These are phyloP conservation scores for Sesia apiformis DNA, from an alignment of 2,888 invertebrate species.

Conservation along the genomic window DNA sequence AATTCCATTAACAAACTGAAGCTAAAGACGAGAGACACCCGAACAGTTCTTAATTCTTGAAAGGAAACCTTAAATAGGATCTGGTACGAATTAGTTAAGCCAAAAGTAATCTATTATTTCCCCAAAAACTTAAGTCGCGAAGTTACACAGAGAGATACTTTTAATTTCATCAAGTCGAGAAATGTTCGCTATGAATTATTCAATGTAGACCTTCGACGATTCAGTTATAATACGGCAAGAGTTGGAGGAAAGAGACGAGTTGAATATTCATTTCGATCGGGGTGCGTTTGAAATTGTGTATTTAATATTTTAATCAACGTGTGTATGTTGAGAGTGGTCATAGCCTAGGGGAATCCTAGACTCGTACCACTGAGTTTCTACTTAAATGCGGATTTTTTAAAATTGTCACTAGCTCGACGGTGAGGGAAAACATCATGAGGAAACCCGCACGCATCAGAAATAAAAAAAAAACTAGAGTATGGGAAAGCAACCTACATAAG, in stretches of 20 bases:
- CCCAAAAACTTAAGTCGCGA: slow-evolving; percentile 9
- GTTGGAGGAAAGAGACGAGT: background rate
- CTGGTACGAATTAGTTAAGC: slow-evolving; percentile 11
- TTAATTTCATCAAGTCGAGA: slow-evolving; percentile 3
- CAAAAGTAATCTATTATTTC: slow-evolving; percentile 19
- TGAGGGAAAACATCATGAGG: no score
- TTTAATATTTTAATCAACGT: background rate
- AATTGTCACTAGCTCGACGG: no score
- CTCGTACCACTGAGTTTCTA: no score
- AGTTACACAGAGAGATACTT: slow-evolving; percentile 1
- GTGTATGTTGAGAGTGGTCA: no score
- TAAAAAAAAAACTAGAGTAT: no score
- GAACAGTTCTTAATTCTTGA: background rate
- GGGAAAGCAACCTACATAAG: no score
- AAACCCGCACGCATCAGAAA: no score
- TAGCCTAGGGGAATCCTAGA: no score
- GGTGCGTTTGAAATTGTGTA: background rate
- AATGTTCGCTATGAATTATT: slow-evolving; percentile 3
- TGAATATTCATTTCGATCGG: background rate
- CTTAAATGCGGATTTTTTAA: no score
- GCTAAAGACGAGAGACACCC: no score
- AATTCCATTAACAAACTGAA: no score
- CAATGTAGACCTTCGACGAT: slow-evolving; percentile 1
- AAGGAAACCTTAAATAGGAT: slow-evolving; percentile 11
- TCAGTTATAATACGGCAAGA: slow-evolving; percentile 1